Evolutionary conservation across 2,113 vertebrate species (phyloP).

Genomic region (Potamarius usumacintae): DNA sequence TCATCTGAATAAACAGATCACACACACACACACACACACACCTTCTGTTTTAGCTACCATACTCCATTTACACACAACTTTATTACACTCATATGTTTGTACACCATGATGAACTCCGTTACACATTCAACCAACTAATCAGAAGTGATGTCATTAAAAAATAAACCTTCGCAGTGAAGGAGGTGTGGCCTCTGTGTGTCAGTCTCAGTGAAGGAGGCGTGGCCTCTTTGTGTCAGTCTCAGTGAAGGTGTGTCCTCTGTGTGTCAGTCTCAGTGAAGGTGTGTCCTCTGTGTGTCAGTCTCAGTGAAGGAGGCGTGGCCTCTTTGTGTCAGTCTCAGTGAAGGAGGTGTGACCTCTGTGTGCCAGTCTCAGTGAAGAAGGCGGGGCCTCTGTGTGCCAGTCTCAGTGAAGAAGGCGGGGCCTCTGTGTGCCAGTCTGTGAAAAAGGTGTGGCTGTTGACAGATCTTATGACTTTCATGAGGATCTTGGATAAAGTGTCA

Average conservation of each 20-base stretch:
- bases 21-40: conserved; percentile 85
- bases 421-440: background rate
- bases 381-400: too few relatives aligned
- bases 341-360: too few relatives aligned
- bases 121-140: background rate
- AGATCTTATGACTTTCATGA: background rate
- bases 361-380: too few relatives aligned
- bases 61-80: conserved; percentile 39
- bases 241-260: background rate
- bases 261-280: background rate
- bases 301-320: too few relatives aligned
- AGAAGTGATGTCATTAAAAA: background rate
- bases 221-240: background rate
- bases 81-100: background rate
- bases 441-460: background rate
- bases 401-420: too few relatives aligned
- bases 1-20: conserved; percentile 99
- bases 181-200: background rate
- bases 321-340: too few relatives aligned
- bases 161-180: background rate
- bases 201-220: background rate
- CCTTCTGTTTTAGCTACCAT: conserved; percentile 83
- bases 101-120: background rate
- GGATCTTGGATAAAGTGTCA: background rate
- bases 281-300: too few relatives aligned